These are phyloP conservation scores for Ellobium chinense DNA, from an alignment of 2,888 invertebrate genomes.

Conservation along the genomic window DNA sequence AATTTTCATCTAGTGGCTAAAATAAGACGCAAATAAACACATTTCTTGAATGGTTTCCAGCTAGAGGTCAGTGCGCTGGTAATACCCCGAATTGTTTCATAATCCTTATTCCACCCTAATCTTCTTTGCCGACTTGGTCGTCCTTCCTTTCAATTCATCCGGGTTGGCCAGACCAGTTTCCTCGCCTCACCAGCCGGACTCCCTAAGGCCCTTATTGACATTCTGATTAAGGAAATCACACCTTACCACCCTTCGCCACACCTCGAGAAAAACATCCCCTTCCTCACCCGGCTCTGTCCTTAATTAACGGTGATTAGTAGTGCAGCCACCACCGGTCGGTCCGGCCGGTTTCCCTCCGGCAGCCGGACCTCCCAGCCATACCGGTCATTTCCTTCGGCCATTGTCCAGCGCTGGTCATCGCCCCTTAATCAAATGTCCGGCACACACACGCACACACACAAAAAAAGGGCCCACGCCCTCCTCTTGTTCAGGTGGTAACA, in stretches of 20 bases:
- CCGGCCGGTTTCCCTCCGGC: conserved; percentile 8
- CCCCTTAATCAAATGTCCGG: not conserved
- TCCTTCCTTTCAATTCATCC: too few relatives aligned
- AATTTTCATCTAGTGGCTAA: too few relatives aligned
- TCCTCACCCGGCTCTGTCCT: not conserved
- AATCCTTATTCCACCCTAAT: too few relatives aligned
- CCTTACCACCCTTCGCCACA: not conserved
- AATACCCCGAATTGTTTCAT: too few relatives aligned
- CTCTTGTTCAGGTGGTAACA: not conserved
- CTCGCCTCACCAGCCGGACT: too few relatives aligned
- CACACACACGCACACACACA: not conserved
- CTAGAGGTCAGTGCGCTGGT: too few relatives aligned
- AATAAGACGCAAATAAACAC: too few relatives aligned
- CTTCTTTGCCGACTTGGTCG: too few relatives aligned
- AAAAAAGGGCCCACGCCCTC: too few relatives aligned
- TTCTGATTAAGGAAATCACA: conserved; percentile 6
- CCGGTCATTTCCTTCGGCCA: conserved; percentile 2
- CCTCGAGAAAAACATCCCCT: not conserved
- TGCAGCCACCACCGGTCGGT: not conserved
- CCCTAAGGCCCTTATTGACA: too few relatives aligned
- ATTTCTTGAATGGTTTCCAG: too few relatives aligned
- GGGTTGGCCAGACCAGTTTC: too few relatives aligned
- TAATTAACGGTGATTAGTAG: conserved; percentile 4
- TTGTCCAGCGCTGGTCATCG: conserved; percentile 6
- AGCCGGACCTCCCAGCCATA: not conserved